phyloP scores from a whole-genome alignment of 2,888 invertebrate species.

The Periphyllus acericola region DNA sequence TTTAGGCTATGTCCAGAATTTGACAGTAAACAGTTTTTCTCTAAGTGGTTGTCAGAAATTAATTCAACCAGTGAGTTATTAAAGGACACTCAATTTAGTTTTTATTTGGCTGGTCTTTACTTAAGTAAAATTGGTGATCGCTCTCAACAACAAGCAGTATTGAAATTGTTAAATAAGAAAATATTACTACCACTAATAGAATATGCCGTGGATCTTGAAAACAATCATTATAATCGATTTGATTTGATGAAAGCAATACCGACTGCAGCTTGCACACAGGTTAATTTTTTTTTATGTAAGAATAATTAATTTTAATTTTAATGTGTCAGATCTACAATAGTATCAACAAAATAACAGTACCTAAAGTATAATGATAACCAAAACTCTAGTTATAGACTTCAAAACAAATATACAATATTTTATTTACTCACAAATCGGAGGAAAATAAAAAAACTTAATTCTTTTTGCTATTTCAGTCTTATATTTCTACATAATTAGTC shows the following conservation, averaged over 20 bases:
- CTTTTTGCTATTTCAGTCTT: no score
- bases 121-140: conserved; percentile 40
- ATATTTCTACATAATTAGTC: no score
- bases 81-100: conserved; percentile 35
- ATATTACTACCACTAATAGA: conserved; percentile 35
- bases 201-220: conserved; percentile 36
- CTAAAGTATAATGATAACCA: no score
- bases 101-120: conserved; percentile 51
- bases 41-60: conserved; percentile 50
- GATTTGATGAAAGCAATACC: conserved; percentile 52
- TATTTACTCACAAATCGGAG: no score
- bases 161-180: conserved; percentile 45
- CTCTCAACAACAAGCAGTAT: conserved; percentile 29
- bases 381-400: no score
- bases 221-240: conserved; percentile 4
- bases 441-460: no score
- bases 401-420: no score
- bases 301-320: neutral
- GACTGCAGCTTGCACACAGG: conserved; percentile 43
- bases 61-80: conserved; percentile 17
- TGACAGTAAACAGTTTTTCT: conserved; percentile 6
- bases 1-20: conserved; percentile 48
- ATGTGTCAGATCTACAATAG: neutral
- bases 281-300: neutral
- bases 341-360: no score